Evolutionary conservation across 30 jellyfish, hydroid and myxozoan genomes (phyloP), one percentile per base, ranked within the genome.

Genomic region (Catostylus mosaicus): DNA sequence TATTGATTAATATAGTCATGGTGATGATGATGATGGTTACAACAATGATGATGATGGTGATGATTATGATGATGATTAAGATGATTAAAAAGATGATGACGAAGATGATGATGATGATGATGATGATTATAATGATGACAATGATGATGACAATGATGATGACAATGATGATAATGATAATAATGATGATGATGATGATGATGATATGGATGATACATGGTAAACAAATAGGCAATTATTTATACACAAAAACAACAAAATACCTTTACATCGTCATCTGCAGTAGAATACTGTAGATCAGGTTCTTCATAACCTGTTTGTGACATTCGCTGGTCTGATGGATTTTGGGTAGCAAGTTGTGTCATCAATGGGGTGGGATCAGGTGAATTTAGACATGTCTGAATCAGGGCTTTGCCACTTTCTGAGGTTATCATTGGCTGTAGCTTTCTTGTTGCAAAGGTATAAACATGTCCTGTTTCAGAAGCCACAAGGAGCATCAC

Each of bases 351-450:
- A 22, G 88, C 79, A 14, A 82, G 80, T 36, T 85, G 98, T 9
- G 96, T 24, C 48, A 96, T 54, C 34, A 82, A 56, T 16, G 97
- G 97, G 18, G 98, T 35, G 24, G 96, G 98, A 73, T 95, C 99
- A 1, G 99, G 99, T 10, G 99, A 88, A 51, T 89, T 89, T 14
- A 95, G 67, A 56, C 99, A 95, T 30, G 99, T 95, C 80, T 95
- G 97, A 48, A 95, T 95, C 30, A 95, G 97, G n/a, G 97, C 97
- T 80, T 95, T 95, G 35, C 99, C 99, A 80, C 99, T 95, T 57
- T 95, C 97, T 24, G 99, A 95, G 26, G 99, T 95, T 9, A 95
- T 85, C 97, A 95, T 95, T 32, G 99, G 99, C 75, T 95, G 97
- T 40, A 95, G 78, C 73, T 95, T 95, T 36, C 97, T 64, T 31